A percentile compares a stretch with the other conserved stretches of the same genome.
Evolutionary conservation across 2,113 vertebrate genomes (phyloP).

Genomic region (Castor canadensis): DNA sequence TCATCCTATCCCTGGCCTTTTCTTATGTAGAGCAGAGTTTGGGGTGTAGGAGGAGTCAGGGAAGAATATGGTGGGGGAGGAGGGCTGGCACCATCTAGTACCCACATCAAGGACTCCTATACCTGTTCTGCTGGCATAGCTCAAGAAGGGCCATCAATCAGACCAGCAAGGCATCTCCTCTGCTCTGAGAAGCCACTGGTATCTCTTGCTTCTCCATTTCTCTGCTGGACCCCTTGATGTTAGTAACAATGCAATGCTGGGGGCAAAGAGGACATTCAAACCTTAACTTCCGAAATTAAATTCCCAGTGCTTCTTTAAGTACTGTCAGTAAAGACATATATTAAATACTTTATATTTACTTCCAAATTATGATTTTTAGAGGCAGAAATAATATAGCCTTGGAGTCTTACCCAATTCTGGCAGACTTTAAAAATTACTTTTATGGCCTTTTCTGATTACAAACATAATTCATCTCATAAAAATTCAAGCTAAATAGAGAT

Average conservation of each 20-base stretch:
- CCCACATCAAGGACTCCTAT: not conserved
- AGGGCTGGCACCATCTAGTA: not conserved
- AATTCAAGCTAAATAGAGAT: conserved; percentile 17
- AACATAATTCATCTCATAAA: conserved; percentile 48
- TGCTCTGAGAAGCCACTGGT: not conserved
- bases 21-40: not conserved
- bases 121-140: not conserved
- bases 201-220: not conserved
- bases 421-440: conserved; percentile 23
- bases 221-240: not conserved
- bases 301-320: conserved; percentile 4
- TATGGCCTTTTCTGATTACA: conserved; percentile 19
- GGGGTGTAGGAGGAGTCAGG: not conserved
- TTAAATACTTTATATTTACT: conserved; percentile 8
- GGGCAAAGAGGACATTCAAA: not conserved
- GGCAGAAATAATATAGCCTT: not conserved
- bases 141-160: not conserved
- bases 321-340: not conserved
- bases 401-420: not conserved
- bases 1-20: not conserved
- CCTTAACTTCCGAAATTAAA: not conserved
- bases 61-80: rapidly evolving
- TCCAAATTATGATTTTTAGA: conserved; percentile 29
- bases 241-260: not conserved
- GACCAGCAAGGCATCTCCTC: not conserved